A percentile compares a stretch with the other conserved stretches of the same genome.
phyloP scores from a whole-genome alignment of 2,113 vertebrate species.

The Catagonus wagneri region DNA sequence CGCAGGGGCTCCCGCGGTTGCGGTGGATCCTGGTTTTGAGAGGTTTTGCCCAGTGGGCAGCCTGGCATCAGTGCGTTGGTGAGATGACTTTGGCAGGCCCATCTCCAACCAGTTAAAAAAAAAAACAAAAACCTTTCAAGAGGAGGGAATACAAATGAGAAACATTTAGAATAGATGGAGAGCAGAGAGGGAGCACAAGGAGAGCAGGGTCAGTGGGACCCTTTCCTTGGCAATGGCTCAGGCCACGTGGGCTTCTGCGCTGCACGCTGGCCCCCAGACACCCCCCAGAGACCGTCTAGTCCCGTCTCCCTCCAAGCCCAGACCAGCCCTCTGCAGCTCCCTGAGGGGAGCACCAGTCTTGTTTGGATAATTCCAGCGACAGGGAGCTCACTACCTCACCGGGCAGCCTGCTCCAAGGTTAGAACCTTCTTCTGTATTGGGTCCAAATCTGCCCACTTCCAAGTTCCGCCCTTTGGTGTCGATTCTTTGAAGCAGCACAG shows the following conservation, averaged over 20 bases:
- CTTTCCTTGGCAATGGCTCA: not conserved
- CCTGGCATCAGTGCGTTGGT: not conserved
- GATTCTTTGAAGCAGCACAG: not conserved
- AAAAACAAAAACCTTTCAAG: not conserved
- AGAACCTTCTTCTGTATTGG: not conserved
- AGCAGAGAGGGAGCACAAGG: not conserved
- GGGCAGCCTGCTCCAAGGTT: not conserved
- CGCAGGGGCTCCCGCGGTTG: not conserved
- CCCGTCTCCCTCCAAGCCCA: not conserved
- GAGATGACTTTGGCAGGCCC: not conserved
- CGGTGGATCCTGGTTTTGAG: not conserved
- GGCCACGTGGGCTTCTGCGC: not conserved
- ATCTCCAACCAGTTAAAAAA: not conserved
- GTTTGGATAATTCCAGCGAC: accelerated
- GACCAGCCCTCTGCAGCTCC: not conserved
- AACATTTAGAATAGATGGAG: not conserved
- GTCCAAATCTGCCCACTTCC: not conserved
- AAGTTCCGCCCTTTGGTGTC: not conserved
- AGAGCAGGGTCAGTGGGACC: not conserved
- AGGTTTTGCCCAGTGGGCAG: not conserved
- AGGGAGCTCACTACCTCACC: not conserved
- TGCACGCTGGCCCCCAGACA: not conserved
- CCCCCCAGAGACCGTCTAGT: not conserved
- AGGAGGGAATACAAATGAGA: not conserved
- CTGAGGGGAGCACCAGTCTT: not conserved